Percentiles rank a stretch among this genome's conserved stretches.
phyloP scores from a whole-genome alignment of 2,113 vertebrate species.

The Alligator mississippiensis region DNA sequence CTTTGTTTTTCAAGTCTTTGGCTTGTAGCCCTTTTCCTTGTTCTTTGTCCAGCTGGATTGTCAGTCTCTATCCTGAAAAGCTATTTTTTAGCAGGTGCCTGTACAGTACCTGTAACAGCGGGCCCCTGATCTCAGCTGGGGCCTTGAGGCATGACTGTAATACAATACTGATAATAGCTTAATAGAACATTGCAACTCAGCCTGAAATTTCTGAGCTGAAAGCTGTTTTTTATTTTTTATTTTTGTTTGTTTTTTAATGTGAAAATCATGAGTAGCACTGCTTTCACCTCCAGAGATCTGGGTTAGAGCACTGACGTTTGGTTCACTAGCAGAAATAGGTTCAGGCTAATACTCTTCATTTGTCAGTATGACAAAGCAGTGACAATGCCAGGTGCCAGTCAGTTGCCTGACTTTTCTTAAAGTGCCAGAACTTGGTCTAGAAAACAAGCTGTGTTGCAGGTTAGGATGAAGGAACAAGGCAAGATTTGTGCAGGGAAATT shows the following conservation, averaged over 20 bases:
- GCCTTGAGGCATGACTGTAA: conserved; percentile 30
- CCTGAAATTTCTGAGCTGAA: conserved; percentile 26
- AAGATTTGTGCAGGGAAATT: conserved; percentile 10
- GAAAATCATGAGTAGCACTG: not conserved
- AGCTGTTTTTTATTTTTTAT: not conserved
- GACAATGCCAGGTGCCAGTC: not conserved
- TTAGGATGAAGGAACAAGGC: not conserved
- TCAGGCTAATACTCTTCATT: not conserved
- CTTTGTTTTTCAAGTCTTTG: not conserved
- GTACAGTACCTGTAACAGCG: conserved; percentile 29
- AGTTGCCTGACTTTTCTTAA: conserved; percentile 23
- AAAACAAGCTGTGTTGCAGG: conserved; percentile 29
- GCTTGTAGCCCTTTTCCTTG: conserved; percentile 24
- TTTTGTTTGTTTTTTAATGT: no score
- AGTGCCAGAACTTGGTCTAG: not conserved
- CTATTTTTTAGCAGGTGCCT: not conserved
- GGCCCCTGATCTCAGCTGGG: conserved; percentile 38
- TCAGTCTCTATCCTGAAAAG: conserved; percentile 26
- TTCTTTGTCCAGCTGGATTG: conserved; percentile 53
- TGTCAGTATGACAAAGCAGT: no score
- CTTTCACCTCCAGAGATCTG: not conserved
- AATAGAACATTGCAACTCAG: conserved; percentile 54
- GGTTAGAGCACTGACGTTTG: not conserved
- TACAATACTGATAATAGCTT: conserved; percentile 23
- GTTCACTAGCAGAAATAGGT: not conserved